Base-by-base conservation (phyloP, 2,113 vertebrate genomes). In the Alethe diademata region DNA sequence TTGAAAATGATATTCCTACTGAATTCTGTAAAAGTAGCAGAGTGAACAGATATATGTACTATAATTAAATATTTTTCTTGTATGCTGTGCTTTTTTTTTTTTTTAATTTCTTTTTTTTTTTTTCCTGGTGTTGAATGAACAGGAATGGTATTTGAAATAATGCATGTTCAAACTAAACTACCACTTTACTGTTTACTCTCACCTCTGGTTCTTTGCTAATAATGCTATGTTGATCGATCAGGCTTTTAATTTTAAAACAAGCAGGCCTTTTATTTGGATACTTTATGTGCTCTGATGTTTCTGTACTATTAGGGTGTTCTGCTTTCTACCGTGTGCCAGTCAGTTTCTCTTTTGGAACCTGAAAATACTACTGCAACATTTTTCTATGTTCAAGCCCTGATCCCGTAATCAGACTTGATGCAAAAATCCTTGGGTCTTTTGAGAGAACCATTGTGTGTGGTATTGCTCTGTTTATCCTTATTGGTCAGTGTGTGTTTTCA, bases 361-460 rank as follows among this genome's bases (percentile, higher is more conserved):
- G 26, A 35, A 86, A 57, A n/a, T 80, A 10, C 19, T 53, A 6
- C 5, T 38, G 12, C 8, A 35, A 3, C 36, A 2, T 29, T 92
- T 50, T 72, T 38, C 29, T 78, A 2, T 16, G 4, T 42, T 72
- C 10, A 33, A 42, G 36, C 23, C 64, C 43, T 16, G 35, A 36
- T 72, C 22, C 43, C 42, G 5, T 60, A 51, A 69, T n/a, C 0
- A 0, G 53, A 13, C 35, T 78, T 53, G 43, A 19, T 10, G 10
- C 11, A 6, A 33, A 48, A 38, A 35, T 43, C 15, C 12, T 56
- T 47, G n/a, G 23, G 6, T 6, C 26, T 65, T 26, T 47, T 4
- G 8, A 57, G 38, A 70, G 28, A 9, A 1, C 2, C 7, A 1
- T 5, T 51, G 3, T 3, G 4, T 60, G 9, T 51, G 38, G 6